Evolutionary conservation across 2,113 vertebrate species (phyloP), one percentile per base, ranked within the genome.

Genomic region (Ceuthmochares aereus): DNA sequence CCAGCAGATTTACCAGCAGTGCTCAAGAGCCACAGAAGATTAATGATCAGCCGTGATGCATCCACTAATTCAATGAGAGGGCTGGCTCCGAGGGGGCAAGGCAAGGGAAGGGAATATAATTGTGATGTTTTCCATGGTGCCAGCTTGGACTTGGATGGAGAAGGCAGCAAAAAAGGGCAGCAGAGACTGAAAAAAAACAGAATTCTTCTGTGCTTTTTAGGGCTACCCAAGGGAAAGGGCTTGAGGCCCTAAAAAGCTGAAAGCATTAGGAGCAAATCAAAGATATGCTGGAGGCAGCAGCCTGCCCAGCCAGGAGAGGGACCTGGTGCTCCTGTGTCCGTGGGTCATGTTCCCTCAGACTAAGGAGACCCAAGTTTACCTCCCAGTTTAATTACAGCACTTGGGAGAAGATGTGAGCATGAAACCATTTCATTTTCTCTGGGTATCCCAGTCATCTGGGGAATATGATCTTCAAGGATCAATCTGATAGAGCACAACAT

Each of bases 391-490:
- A 64, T 34, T 0, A 1, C 56, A 40, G 47, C 29, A 11, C 9
- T 7, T 25, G 14, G 52, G 37, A 51, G 36, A 69, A 51, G n/a
- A 59, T 1, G 14, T 1, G 2, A 34, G 21, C 5, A 10, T 1
- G 19, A 72, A 89, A 36, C 5, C 16, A 13, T 4, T 45, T 49
- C 2, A 1, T 45, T 58, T 83, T 19, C 45, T 66, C 63, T 18
- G 7, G 17, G 10, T 17, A 45, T 7, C 73, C 30, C 54, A 63
- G 26, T 4, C 32, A 55, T 1, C 6, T 22, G 45, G 27, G 55
- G 76, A 37, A 56, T 26, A 20, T 4, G 18, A 66, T n/a, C 37
- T 34, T 32, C n/a, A 26, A 62, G 34, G 42, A 17, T 30, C 49
- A n/a, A 14, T 5, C 74, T 34, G 37, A n/a, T 5, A 5, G 18